phyloP scores from a whole-genome alignment of 2,113 vertebrate genomes.

The Dicerorhinus sumatrensis region DNA sequence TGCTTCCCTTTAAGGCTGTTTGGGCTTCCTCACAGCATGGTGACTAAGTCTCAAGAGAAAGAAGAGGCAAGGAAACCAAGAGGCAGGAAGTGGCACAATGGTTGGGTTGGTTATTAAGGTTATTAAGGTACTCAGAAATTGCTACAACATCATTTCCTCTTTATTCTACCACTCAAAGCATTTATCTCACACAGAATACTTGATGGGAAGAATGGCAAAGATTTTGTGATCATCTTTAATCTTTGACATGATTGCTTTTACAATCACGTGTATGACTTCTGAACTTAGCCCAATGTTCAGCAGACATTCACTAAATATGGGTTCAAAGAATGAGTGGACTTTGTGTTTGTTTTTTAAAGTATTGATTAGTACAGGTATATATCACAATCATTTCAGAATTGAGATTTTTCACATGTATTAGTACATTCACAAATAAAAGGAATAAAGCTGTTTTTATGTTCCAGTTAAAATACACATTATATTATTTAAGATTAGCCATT shows the following conservation, averaged over 20 bases:
- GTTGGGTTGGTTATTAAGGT: not conserved
- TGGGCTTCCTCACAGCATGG: not conserved
- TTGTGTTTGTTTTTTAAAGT: not conserved
- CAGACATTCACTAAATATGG: not conserved
- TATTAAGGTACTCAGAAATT: not conserved
- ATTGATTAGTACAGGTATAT: not conserved
- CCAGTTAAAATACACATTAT: not conserved
- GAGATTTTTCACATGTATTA: not conserved
- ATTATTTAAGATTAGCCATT: not conserved
- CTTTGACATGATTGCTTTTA: not conserved
- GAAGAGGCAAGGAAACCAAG: not conserved
- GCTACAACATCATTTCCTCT: not conserved
- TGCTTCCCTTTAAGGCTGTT: rapidly evolving
- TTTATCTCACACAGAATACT: not conserved
- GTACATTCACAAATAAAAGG: not conserved
- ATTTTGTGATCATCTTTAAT: not conserved
- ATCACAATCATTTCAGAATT: not conserved
- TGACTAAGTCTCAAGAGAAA: not conserved
- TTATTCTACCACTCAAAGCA: not conserved
- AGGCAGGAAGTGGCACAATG: not conserved
- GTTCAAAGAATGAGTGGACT: not conserved
- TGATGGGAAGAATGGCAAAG: not conserved
- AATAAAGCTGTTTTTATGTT: not conserved
- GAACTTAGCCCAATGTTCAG: not conserved
- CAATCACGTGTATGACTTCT: not conserved